phyloP scores from a whole-genome alignment of 2,888 invertebrate species.

The Margaritifera margaritifera region DNA sequence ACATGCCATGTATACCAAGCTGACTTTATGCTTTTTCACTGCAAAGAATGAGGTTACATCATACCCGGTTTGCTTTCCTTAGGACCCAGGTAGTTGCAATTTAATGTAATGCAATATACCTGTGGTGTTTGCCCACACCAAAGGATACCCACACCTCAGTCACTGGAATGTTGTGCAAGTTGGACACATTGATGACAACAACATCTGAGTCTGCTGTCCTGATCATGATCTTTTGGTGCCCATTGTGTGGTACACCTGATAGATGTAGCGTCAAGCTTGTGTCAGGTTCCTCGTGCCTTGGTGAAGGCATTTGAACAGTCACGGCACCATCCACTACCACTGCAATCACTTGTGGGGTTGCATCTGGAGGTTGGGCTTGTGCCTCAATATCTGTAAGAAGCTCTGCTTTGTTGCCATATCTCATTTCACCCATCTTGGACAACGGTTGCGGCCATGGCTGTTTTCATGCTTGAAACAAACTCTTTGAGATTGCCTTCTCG shows the following conservation, averaged over 20 bases:
- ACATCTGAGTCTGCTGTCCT: conserved; percentile 32
- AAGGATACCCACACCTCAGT: conserved; percentile 31
- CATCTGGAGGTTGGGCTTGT: background rate
- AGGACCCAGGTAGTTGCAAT: conserved; percentile 19
- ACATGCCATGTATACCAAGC: conserved; percentile 7
- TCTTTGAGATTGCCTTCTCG: conserved; percentile 3
- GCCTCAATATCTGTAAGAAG: background rate
- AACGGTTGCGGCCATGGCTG: too few species aligned
- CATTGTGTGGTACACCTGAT: conserved; percentile 8
- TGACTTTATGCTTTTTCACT: conserved; percentile 14
- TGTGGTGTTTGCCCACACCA: conserved; percentile 23
- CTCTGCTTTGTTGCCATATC: background rate
- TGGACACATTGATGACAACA: conserved; percentile 25
- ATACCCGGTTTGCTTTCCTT: conserved; percentile 28
- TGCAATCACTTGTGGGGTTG: too few species aligned
- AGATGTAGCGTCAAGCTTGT: conserved; percentile 16
- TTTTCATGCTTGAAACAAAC: background rate
- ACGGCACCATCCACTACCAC: too few species aligned
- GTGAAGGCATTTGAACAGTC: background rate
- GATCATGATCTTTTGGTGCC: conserved; percentile 12
- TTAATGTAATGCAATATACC: conserved; percentile 31
- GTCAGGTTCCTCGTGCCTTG: conserved; percentile 32
- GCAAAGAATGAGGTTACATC: conserved; percentile 21
- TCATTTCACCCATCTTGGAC: background rate
- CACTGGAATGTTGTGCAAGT: background rate